Conservation (phyloP, 1,140 invertebrate genomes). For the Pogonomyrmex californicus region DNA sequence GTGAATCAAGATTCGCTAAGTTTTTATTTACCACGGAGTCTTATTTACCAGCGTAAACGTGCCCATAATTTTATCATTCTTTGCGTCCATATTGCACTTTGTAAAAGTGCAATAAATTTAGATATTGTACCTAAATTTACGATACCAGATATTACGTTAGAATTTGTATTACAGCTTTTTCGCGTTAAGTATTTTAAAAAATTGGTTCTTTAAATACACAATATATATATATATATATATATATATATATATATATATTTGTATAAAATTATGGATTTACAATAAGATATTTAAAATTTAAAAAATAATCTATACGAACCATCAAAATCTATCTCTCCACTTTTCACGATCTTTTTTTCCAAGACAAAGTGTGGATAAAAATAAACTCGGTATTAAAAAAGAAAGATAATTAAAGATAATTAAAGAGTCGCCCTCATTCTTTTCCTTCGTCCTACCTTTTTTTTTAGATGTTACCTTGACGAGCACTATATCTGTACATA, state of each 20-base stretch:
- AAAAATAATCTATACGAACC: not conserved
- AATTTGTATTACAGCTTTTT: not conserved
- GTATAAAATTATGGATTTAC: not conserved
- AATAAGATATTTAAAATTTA: not conserved
- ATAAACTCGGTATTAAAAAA: not conserved
- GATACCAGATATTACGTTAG: not conserved
- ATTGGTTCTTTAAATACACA: not conserved
- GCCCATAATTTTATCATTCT: constrained; percentile 52
- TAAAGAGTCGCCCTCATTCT: not conserved
- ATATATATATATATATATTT: not conserved
- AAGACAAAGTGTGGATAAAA: no score
- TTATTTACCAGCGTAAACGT: constrained; percentile 59
- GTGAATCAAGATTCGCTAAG: constrained; percentile 60
- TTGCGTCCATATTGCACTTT: constrained; percentile 43
- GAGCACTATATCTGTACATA: not conserved
- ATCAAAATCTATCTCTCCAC: not conserved
- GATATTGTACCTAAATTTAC: not conserved
- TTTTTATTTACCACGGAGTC: constrained; percentile 43
- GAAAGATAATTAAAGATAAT: not conserved
- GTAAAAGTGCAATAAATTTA: constrained; percentile 27
- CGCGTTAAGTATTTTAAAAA: not conserved
- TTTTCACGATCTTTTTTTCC: not conserved
- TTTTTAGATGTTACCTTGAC: not conserved
- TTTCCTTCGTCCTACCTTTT: not conserved
- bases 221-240: not conserved